phyloP scores from a whole-genome alignment of 1,140 invertebrate species.

The Ostrea edulis region DNA sequence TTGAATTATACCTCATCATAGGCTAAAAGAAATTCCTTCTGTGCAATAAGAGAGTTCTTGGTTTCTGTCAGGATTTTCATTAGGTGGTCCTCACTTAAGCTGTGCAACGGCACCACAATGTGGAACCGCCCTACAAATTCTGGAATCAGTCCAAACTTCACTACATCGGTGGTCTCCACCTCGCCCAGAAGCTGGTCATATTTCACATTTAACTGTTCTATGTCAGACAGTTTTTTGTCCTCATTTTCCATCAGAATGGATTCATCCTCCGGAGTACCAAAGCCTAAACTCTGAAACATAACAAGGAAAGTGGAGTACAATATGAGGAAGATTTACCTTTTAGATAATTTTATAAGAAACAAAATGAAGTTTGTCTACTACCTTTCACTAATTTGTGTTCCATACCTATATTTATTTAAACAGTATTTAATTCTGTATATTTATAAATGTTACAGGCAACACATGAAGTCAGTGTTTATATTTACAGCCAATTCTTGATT shows the following conservation, averaged over 20 bases:
- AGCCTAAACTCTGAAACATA: constrained; percentile 36
- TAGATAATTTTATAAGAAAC: too few species aligned
- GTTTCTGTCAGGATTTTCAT: constrained; percentile 98
- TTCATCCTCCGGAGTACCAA: neutral
- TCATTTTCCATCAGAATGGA: neutral
- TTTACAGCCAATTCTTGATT: too few species aligned
- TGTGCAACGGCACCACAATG: constrained; percentile 98
- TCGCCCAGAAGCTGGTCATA: constrained; percentile 88
- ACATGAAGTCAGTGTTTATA: too few species aligned
- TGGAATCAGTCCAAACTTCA: constrained; percentile 90
- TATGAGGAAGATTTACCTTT: too few species aligned
- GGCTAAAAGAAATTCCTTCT: constrained; percentile 89
- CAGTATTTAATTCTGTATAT: too few species aligned
- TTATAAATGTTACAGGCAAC: too few species aligned
- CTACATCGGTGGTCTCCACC: constrained; percentile 98
- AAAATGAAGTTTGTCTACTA: too few species aligned
- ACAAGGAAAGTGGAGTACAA: neutral
- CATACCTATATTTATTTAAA: too few species aligned
- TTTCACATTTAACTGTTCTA: constrained; percentile 40
- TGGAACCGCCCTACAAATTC: constrained; percentile 93
- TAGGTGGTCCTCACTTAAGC: constrained; percentile 92
- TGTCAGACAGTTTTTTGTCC: constrained; percentile 2
- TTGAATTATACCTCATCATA: constrained; percentile 85
- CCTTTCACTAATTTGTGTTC: too few species aligned
- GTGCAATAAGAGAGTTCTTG: constrained; percentile 94